Conservation (phyloP, 2,113 vertebrate genomes). For the Numenius arquata region DNA sequence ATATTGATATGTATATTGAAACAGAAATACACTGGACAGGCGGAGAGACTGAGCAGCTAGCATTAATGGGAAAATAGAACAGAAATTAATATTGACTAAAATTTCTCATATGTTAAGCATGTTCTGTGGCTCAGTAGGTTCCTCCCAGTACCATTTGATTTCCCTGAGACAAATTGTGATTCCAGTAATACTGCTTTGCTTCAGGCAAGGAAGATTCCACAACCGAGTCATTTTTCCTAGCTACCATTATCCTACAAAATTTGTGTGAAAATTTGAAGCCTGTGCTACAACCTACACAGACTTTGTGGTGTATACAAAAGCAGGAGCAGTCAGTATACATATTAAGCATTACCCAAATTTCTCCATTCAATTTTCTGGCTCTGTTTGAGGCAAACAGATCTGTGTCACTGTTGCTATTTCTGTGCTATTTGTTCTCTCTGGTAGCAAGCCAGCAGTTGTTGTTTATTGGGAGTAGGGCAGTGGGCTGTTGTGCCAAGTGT, state of each 20-base stretch:
- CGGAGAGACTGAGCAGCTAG: not conserved
- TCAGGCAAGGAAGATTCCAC: not conserved
- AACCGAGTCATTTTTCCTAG: not conserved
- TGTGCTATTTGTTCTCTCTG: not conserved
- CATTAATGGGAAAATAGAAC: not conserved
- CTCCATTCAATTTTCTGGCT: not conserved
- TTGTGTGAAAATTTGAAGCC: not conserved
- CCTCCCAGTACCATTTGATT: not conserved
- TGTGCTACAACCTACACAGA: not conserved
- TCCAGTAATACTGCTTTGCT: not conserved
- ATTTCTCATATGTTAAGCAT: not conserved
- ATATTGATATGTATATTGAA: constrained; percentile 34
- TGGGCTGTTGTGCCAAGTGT: not conserved
- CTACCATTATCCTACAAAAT: not conserved
- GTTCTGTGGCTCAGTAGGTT: not conserved
- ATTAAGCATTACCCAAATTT: not conserved
- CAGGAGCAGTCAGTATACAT: not conserved
- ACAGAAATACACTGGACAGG: constrained; percentile 12
- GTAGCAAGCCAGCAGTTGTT: not conserved
- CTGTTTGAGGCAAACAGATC: not conserved
- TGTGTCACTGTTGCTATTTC: not conserved
- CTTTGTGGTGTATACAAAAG: not conserved
- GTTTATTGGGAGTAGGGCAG: not conserved
- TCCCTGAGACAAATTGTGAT: not conserved
- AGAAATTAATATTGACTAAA: not conserved